These are phyloP conservation scores for Cherax quadricarinatus DNA, from an alignment of 1,140 invertebrate genomes.

Conservation along the genomic window DNA sequence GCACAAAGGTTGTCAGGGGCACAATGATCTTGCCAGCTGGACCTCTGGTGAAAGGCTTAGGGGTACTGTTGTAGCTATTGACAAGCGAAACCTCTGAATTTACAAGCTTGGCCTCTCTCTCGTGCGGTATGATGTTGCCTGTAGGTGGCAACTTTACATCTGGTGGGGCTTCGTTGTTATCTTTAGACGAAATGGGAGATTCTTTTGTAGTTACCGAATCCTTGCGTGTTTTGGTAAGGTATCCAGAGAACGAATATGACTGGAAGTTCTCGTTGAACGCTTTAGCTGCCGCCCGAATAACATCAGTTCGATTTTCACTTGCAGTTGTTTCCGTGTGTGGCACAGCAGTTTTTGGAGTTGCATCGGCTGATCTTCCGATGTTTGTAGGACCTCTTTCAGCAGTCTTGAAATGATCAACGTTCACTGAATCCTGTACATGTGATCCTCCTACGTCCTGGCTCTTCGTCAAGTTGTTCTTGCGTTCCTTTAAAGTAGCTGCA, in stretches of 20 bases:
- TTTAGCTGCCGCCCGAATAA: slow-evolving; percentile 51
- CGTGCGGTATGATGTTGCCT: background rate
- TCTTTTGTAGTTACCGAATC: slow-evolving; percentile 46
- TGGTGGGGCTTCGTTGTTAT: background rate
- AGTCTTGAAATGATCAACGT: background rate
- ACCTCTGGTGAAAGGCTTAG: slow-evolving; percentile 1
- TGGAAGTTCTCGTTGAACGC: slow-evolving; percentile 49
- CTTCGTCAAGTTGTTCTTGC: slow-evolving; percentile 19
- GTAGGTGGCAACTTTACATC: slow-evolving; percentile 16
- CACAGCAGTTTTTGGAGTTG: background rate
- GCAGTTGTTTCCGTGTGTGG: background rate
- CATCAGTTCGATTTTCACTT: slow-evolving; percentile 27
- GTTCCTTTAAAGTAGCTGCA: background rate
- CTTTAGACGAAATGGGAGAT: slow-evolving; percentile 9
- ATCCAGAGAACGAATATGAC: slow-evolving; percentile 52
- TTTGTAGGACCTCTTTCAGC: background rate
- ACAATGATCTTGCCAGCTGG: slow-evolving; percentile 43
- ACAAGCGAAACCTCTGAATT: background rate
- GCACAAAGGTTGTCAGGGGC: slow-evolving; percentile 30
- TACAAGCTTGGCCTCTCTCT: background rate
- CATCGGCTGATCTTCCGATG: background rate
- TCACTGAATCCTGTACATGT: background rate
- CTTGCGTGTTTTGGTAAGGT: slow-evolving; percentile 53
- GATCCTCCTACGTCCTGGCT: background rate
- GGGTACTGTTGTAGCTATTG: background rate